phyloP scores from a whole-genome alignment of 1,140 invertebrate genomes.

The Teleopsis dalmanni region DNA sequence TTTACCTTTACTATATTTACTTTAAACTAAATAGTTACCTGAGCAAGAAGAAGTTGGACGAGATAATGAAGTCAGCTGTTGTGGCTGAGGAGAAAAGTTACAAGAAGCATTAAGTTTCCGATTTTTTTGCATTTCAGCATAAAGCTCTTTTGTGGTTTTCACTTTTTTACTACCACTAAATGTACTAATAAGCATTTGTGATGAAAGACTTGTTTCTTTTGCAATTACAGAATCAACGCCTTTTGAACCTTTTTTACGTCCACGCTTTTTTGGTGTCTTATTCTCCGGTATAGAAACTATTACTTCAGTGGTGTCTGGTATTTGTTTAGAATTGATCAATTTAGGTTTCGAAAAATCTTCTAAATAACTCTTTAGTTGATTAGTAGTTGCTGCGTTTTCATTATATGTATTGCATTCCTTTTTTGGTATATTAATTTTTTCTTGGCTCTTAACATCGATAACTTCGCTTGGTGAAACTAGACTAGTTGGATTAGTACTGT shows the following conservation, averaged over 20 bases:
- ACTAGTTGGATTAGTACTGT: constrained; percentile 13
- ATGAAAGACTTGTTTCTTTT: constrained; percentile 30
- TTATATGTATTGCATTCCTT: constrained; percentile 3
- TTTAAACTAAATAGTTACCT: constrained; percentile 11
- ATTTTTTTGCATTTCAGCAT: constrained; percentile 65
- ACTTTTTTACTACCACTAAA: constrained; percentile 59
- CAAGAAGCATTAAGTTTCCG: constrained; percentile 11
- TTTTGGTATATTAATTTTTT: constrained; percentile 1
- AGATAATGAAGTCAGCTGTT: constrained; percentile 12
- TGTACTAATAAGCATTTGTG: constrained; percentile 23
- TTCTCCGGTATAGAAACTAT: background rate
- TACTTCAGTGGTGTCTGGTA: background rate
- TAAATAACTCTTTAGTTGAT: background rate
- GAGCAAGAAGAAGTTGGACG: constrained; percentile 33
- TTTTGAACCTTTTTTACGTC: constrained; percentile 63
- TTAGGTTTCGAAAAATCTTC: background rate
- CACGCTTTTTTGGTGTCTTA: constrained; percentile 49
- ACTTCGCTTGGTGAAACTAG: constrained; percentile 5
- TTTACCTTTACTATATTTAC: background rate
- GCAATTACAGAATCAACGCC: constrained; percentile 45
- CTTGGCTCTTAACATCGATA: constrained; percentile 9
- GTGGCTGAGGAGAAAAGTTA: constrained; percentile 12
- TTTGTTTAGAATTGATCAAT: too few relatives aligned
- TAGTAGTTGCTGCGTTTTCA: background rate
- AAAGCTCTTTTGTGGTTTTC: constrained; percentile 76